Percentiles rank a stretch among this genome's conserved stretches.
Evolutionary conservation across 2,113 vertebrate genomes (phyloP).

Genomic region (Cariama cristata): DNA sequence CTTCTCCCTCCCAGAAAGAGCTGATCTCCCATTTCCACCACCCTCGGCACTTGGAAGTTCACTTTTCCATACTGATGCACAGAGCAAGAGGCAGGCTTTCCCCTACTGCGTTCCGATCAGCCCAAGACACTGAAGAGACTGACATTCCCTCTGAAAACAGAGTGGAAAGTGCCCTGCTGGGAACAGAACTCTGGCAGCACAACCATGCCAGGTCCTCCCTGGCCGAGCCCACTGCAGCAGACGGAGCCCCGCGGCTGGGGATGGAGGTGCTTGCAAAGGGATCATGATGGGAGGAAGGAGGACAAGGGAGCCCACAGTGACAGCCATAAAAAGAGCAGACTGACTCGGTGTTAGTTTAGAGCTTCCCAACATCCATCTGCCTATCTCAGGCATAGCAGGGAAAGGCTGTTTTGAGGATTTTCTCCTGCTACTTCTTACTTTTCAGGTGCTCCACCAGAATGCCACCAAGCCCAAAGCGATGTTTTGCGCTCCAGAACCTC

Average conservation of each 20-base stretch:
- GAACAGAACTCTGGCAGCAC: not conserved
- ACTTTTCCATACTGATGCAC: not conserved
- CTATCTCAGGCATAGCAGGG: not conserved
- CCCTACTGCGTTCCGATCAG: not conserved
- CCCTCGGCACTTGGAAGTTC: not conserved
- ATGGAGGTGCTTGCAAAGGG: not conserved
- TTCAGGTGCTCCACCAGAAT: not conserved
- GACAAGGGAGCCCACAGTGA: not conserved
- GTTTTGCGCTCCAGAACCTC: not conserved
- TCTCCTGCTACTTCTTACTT: not conserved
- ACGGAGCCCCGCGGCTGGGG: not conserved
- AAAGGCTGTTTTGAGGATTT: not conserved
- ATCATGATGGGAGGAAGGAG: not conserved
- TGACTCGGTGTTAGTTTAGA: not conserved
- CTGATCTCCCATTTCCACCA: not conserved
- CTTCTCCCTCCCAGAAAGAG: not conserved
- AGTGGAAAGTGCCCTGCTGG: not conserved
- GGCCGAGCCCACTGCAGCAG: not conserved
- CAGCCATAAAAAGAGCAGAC: not conserved
- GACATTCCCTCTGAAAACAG: not conserved
- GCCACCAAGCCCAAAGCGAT: not conserved
- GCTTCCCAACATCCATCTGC: not conserved
- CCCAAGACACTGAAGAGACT: accelerated
- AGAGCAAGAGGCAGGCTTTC: not conserved
- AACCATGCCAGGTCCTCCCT: accelerated